Evolutionary conservation across 2,888 invertebrate genomes (phyloP).

Genomic region (Syritta pipiens): DNA sequence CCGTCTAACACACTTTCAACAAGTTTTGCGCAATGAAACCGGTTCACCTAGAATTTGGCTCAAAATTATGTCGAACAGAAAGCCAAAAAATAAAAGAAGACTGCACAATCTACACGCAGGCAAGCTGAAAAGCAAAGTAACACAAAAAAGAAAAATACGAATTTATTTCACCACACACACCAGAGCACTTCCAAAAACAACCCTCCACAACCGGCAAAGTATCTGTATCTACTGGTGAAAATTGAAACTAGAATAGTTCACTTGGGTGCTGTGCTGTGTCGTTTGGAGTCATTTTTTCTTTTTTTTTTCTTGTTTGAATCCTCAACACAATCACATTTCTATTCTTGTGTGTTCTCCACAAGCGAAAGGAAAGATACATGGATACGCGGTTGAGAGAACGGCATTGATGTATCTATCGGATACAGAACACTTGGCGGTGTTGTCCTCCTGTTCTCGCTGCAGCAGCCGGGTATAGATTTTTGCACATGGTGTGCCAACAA

Average conservation of each 20-base stretch:
- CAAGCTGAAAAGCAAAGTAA: not conserved
- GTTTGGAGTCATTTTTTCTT: slow-evolving; percentile 25
- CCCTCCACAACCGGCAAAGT: slow-evolving; percentile 55
- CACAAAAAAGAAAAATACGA: not conserved
- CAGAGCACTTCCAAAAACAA: not conserved
- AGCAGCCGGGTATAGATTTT: slow-evolving; percentile 16
- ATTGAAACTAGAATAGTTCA: slow-evolving; percentile 22
- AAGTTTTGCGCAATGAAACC: not conserved
- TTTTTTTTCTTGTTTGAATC: not conserved
- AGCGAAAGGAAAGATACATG: slow-evolving; percentile 31
- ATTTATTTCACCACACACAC: not conserved
- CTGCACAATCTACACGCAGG: no score
- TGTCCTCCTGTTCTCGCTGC: not conserved
- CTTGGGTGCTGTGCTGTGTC: slow-evolving; percentile 18
- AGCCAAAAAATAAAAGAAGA: no score
- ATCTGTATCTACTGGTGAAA: slow-evolving; percentile 60
- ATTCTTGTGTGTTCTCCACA: not conserved
- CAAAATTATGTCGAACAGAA: no score
- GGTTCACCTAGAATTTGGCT: not conserved
- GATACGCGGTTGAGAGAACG: slow-evolving; percentile 8
- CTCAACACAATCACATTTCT: not conserved
- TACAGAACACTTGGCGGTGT: not conserved
- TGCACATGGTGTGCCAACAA: slow-evolving; percentile 53
- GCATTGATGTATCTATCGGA: not conserved
- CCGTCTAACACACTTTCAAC: not conserved